Evolutionary conservation across 2,797 vertebrate genomes (phyloP), one percentile per base, ranked within the genome.

Genomic region (Uromys caudimaculatus): DNA sequence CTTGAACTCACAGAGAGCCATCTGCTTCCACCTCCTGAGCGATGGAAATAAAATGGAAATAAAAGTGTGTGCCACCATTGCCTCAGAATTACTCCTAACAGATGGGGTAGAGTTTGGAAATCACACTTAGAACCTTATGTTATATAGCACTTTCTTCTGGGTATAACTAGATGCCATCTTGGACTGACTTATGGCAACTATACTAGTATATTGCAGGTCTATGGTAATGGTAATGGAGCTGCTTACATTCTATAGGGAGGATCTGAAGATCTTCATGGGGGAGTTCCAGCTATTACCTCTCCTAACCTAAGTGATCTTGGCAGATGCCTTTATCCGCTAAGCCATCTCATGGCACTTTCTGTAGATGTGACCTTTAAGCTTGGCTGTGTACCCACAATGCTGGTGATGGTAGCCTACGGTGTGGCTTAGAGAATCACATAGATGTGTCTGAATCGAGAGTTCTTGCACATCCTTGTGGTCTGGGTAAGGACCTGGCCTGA

Each of bases 1-100:
- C 41, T 85, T 3, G 29, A 67, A 50, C 60, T 50, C 60, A 50
- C 29, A 35, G 29, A 50, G 60, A 35, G 35, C 44, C 29, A 0
- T 47, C 17, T 64, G 60, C 1, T 17, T 23, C 60, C 1, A 1
- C 41, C 60, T 35, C 2, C 11, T 0, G 32, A 7, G 7, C 7
- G 27, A 44, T 47, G 82, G 60, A 64, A 47, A 60, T 82, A 82
- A 82, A 62, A 41, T 27, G n/a, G n/a, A 82, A 82, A 62, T 62
- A 47, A 83, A 62, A 83, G 56, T 60, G 14, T 83, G 38, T 60
- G 7, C 81, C 56, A 32, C 7, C 56, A 19, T 44, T 24, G 35
- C 41, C 52, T 50, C 44, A 67, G 29, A 23, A 29, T 35, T 47
- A 50, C 41, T 50, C 69, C 89, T 90, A 88, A 64, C 1, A 10